phyloP scores from a whole-genome alignment of 1,140 invertebrate species.

The Fopius arisanus region DNA sequence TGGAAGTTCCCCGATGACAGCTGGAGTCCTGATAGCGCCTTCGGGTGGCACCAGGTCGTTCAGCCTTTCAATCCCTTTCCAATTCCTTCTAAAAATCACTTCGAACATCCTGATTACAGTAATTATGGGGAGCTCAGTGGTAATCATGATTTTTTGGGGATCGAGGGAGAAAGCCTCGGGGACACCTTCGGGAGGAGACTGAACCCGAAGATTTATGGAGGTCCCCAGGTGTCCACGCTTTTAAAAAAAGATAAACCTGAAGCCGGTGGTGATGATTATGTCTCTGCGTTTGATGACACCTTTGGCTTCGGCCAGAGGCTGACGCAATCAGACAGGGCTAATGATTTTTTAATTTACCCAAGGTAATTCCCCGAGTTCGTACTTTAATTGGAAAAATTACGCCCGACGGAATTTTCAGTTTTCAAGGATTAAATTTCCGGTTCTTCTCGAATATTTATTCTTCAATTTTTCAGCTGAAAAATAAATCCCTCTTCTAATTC shows the following conservation, averaged over 20 bases:
- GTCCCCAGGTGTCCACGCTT: background rate
- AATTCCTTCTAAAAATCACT: background rate
- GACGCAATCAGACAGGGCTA: background rate
- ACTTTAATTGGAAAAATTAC: too few species aligned
- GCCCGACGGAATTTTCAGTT: too few species aligned
- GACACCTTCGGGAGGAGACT: background rate
- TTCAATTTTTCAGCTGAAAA: too few species aligned
- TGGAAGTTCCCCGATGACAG: background rate
- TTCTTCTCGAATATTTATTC: too few species aligned
- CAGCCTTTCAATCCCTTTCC: background rate
- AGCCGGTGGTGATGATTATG: slow-evolving; percentile 10
- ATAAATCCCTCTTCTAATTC: too few species aligned
- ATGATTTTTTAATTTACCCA: background rate
- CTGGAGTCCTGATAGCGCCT: background rate
- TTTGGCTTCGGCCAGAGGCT: slow-evolving; percentile 17
- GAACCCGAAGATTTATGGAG: background rate
- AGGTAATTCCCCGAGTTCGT: too few species aligned
- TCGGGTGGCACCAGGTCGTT: background rate
- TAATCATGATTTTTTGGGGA: background rate
- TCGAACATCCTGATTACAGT: background rate
- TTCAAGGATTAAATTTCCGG: background rate
- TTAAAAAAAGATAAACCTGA: background rate
- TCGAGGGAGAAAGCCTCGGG: background rate
- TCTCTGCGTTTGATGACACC: background rate
- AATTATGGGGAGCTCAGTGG: background rate